Evolutionary conservation across 2,113 vertebrate species (phyloP).

Genomic region (Sialia sialis): DNA sequence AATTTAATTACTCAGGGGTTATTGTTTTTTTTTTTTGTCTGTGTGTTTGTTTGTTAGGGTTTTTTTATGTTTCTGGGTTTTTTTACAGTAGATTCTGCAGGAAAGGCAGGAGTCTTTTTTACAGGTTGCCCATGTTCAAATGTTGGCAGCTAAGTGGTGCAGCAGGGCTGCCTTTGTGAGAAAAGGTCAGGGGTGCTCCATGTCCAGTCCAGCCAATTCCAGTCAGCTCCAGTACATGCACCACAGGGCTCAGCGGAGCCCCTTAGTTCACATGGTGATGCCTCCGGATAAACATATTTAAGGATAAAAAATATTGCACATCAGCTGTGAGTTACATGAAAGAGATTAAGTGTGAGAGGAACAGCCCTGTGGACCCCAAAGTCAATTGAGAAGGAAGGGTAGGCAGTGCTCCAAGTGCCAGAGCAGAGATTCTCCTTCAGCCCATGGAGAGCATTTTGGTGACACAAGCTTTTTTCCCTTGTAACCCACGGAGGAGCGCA

Average conservation of each 20-base stretch:
- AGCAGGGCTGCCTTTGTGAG: not conserved
- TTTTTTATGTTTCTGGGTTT: not conserved
- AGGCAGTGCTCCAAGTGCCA: not conserved
- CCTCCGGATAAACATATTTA: not conserved
- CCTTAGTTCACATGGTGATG: no score
- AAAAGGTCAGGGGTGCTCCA: accelerated
- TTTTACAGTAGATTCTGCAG: not conserved
- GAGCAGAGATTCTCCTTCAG: not conserved
- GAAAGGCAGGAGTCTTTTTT: not conserved
- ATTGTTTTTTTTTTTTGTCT: no score
- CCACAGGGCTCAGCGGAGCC: not conserved
- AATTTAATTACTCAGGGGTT: not conserved
- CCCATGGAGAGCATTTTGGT: not conserved
- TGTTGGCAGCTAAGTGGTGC: not conserved
- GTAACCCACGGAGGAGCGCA: not conserved
- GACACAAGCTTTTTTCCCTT: not conserved
- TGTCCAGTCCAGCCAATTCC: not conserved
- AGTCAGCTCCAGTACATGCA: accelerated
- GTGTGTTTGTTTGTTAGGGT: not conserved
- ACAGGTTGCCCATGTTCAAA: accelerated
- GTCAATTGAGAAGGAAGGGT: not conserved
- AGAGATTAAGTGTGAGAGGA: not conserved
- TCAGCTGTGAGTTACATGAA: not conserved
- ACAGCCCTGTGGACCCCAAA: not conserved
- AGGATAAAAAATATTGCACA: not conserved